Base-by-base conservation (phyloP, 2,888 invertebrate species). In the Andricus curvator region DNA sequence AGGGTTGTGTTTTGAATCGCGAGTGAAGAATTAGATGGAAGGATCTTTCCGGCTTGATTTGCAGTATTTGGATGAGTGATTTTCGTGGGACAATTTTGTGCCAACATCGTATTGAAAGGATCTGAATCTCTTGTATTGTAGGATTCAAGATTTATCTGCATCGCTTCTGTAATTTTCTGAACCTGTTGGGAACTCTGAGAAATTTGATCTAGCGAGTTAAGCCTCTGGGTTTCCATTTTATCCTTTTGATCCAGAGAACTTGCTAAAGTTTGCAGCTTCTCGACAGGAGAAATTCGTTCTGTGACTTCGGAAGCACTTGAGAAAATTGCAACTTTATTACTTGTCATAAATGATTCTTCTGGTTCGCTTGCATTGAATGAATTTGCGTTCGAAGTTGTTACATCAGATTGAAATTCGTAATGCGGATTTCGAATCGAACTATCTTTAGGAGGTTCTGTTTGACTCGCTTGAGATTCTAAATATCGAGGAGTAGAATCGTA, bases 361-460 rank as follows among this genome's bases (percentile, higher is more conserved):
- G 80, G 84, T 25, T 80, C 85, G 60, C 85, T 80, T 41, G 84
- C 76, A 77, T 85, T 84, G 37, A 86, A 87, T 15, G 83, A 81
- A 29, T 85, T 84, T 51, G 80, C 29, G 66, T 84, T 84, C 11
- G 80, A 82, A 65, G 76, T 76, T 17, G 79, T 20, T 25, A 80
- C 70, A 68, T 79, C 80, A 37, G 84, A 79, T 80, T 86, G 85
- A 65, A 84, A 87, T 29, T 86, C 83, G 33, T 84, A 86, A 74
- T 84, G 83, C 78, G 82, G 81, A 78, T 80, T 85, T 15, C 81
- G 79, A 81, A 84, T 74, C 0, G 64, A 20, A 48, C 79, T 64
- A 74, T 82, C 78, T 41, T 85, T 85, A 4, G 79, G n/a, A 74
- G 82, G 83, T 29, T 80, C 82, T 2, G 68, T 29, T 44, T 82